Evolutionary conservation across 92 coral and sea anemone genomes (phyloP).

Genomic region (Phenganax marumi): DNA sequence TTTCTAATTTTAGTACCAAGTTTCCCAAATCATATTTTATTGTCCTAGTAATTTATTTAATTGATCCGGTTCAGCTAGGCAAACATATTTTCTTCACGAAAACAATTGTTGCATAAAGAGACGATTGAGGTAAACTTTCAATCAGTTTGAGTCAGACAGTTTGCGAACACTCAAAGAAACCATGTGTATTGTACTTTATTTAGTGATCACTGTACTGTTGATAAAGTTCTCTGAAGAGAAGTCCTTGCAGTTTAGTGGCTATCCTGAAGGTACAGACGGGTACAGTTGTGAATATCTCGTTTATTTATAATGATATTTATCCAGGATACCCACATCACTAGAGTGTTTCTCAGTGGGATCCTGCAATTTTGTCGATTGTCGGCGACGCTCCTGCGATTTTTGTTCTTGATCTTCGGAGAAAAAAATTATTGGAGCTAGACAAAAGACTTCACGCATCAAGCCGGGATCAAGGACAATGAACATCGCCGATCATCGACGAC

Average conservation of each 20-base stretch:
- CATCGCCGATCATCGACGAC: too few species aligned
- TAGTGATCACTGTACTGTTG: not conserved
- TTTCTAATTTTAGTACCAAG: conserved; percentile 9
- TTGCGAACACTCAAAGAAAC: not conserved
- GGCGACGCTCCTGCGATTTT: too few species aligned
- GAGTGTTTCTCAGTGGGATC: not conserved
- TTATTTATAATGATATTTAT: too few species aligned
- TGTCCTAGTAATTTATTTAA: not conserved
- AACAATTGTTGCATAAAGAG: not conserved
- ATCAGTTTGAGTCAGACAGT: not conserved
- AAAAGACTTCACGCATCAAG: too few species aligned
- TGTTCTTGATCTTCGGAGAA: too few species aligned
- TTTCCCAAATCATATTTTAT: not conserved
- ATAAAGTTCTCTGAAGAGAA: not conserved
- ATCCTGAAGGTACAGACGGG: conserved; percentile 19
- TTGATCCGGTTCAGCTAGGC: not conserved
- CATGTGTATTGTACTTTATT: not conserved
- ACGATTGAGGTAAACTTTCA: not conserved
- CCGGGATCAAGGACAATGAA: too few species aligned
- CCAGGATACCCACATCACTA: too few species aligned
- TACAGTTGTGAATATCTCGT: not conserved
- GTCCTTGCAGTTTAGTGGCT: conserved; percentile 10
- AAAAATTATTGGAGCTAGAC: too few species aligned
- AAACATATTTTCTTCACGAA: not conserved
- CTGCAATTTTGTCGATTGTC: not conserved